Base-by-base conservation (phyloP, 1,140 invertebrate species). In the Drosophila ironensis region DNA sequence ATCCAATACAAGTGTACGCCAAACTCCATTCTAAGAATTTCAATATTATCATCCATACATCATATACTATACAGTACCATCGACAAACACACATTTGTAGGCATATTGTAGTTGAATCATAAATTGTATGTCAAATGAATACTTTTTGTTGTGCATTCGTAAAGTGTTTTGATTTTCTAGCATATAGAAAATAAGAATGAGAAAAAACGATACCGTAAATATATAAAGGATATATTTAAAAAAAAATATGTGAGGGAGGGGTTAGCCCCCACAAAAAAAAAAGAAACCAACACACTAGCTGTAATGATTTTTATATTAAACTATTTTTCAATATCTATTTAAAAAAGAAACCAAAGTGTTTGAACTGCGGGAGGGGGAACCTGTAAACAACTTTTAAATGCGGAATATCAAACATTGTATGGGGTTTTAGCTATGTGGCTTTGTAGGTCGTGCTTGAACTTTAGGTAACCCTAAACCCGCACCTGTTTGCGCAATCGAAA, bases 301-400 rank as follows among this genome's bases (percentile, higher is more conserved):
- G 60, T 82, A 82, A 78, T 35, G 64, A 84, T 60, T 82, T 81
- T 86, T 84, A 84, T 82, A 82, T 73, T 73, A 82, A 82, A 86
- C 78, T 82, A 84, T 82, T 84, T 84, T 82, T 70, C 78, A 82
- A 84, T 41, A 78, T 77, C 50, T 82, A 82, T 84, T 84, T 73
- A 78, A 78, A 72, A 74, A 57, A 25, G 17, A 48, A 12, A 3
- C 6, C 0, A 20, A 44, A 28, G 6, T 11, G 6, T 61, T 61
- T 35, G 1, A 0, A 25, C 9, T 51, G 0, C 24, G 54, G 53
- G 53, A 6, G 16, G 27, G 11, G 14, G 14, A 24, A 45, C n/a
- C 7, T 30, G 14, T 22, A 3, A 2, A 2, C 20, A 22, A 3
- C 20, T 22, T 22, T 5, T n/a, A n/a, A n/a, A 12, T 28, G 9